Evolutionary conservation across 2,888 invertebrate genomes (phyloP).

Genomic region (Lutraria lutraria): DNA sequence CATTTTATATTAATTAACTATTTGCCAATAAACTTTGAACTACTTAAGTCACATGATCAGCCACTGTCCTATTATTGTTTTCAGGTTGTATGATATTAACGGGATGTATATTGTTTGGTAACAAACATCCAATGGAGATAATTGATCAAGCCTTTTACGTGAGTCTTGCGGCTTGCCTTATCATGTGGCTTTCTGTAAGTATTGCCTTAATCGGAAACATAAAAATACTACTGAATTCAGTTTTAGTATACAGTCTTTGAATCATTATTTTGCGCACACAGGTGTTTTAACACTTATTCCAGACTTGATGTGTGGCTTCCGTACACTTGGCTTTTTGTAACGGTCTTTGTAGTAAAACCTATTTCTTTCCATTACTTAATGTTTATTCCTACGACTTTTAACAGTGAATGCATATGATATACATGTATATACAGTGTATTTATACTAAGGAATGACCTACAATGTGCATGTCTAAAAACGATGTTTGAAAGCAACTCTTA

Average conservation of each 20-base stretch:
- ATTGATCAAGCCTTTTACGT: slow-evolving; percentile 41
- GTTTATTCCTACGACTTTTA: neutral
- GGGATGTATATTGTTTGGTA: slow-evolving; percentile 38
- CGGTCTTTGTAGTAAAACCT: too few species aligned
- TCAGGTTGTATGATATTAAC: slow-evolving; percentile 38
- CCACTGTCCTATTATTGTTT: neutral
- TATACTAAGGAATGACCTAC: too few species aligned
- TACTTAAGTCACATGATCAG: neutral
- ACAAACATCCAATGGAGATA: slow-evolving; percentile 26
- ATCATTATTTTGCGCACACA: neutral
- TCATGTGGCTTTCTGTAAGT: slow-evolving; percentile 42
- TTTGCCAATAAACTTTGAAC: neutral
- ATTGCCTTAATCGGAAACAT: neutral
- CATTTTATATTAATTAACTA: too few species aligned
- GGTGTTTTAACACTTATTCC: neutral
- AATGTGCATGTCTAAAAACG: too few species aligned
- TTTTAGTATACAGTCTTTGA: neutral
- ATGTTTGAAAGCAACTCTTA: too few species aligned
- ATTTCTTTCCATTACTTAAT: too few species aligned
- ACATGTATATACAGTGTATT: too few species aligned
- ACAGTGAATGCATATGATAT: too few species aligned
- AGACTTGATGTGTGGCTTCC: too few species aligned
- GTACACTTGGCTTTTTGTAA: too few species aligned
- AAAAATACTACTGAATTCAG: neutral
- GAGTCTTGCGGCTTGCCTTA: slow-evolving; percentile 23